Evolutionary conservation across 1,140 invertebrate genomes (phyloP).

Genomic region (Hyles vespertilio): DNA sequence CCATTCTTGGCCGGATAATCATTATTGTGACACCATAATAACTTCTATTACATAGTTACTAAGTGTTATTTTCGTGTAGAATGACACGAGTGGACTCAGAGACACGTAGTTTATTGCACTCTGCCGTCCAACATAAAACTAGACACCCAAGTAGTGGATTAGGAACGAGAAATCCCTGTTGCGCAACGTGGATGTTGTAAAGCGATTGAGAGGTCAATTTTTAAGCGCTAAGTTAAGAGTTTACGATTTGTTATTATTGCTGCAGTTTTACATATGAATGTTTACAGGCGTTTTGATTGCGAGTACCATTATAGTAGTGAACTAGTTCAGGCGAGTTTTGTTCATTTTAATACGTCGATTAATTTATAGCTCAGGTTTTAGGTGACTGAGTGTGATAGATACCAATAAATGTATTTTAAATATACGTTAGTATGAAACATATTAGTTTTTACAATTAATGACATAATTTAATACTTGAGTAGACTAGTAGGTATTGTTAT

Average conservation of each 20-base stretch:
- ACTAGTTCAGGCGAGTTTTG: too few species aligned
- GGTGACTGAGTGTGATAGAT: too few species aligned
- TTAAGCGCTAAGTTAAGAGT: constrained; percentile 22
- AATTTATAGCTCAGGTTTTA: too few species aligned
- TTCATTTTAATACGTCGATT: too few species aligned
- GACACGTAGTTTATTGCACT: constrained; percentile 34
- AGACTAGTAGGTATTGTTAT: too few species aligned
- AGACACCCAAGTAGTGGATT: constrained; percentile 46
- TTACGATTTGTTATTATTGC: constrained; percentile 46
- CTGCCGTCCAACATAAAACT: constrained; percentile 34
- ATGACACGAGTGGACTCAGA: constrained; percentile 15
- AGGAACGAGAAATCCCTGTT: constrained; percentile 28
- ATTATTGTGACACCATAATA: constrained; percentile 1
- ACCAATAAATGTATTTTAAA: too few species aligned
- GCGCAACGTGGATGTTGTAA: constrained; percentile 29
- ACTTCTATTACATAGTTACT: background rate
- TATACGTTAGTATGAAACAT: too few species aligned
- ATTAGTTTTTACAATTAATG: too few species aligned
- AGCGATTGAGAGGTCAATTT: constrained; percentile 32
- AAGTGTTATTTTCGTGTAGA: constrained; percentile 17
- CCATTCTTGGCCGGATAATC: constrained; percentile 1
- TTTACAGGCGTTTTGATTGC: constrained; percentile 7
- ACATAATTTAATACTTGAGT: too few species aligned
- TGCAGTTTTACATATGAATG: constrained; percentile 32
- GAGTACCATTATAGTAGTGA: background rate